These are phyloP conservation scores for Prinia subflava DNA, from an alignment of 2,113 vertebrate genomes.

Conservation along the genomic window DNA sequence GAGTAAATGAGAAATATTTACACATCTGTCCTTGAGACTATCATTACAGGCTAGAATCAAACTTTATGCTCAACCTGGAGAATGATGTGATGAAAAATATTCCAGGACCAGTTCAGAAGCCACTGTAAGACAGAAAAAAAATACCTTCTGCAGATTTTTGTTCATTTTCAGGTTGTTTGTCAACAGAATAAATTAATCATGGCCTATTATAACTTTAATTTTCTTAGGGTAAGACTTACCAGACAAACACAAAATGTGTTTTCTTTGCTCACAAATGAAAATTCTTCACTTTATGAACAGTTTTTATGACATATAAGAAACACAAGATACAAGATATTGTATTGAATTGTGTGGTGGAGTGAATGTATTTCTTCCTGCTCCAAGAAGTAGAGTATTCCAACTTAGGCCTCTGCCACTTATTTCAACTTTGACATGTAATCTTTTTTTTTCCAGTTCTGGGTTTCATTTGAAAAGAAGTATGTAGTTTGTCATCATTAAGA, in stretches of 20 bases:
- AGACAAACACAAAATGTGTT: neutral
- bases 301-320: too few species aligned
- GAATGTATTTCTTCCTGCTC: neutral
- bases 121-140: neutral
- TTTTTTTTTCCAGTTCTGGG: neutral
- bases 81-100: fast-evolving
- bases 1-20: neutral
- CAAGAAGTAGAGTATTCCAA: neutral
- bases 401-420: neutral
- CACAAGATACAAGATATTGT: too few species aligned
- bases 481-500: neutral
- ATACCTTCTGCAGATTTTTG: neutral
- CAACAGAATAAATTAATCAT: neutral
- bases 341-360: fast-evolving
- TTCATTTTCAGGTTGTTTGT: neutral
- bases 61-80: neutral
- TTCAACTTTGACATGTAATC: neutral
- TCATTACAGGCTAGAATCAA: neutral
- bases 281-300: neutral
- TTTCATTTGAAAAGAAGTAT: neutral
- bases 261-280: neutral
- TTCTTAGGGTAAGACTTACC: neutral
- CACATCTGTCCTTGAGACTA: neutral
- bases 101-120: neutral
- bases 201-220: neutral